phyloP scores from a whole-genome alignment of 2,888 invertebrate genomes.

The Oscheius sp. region DNA sequence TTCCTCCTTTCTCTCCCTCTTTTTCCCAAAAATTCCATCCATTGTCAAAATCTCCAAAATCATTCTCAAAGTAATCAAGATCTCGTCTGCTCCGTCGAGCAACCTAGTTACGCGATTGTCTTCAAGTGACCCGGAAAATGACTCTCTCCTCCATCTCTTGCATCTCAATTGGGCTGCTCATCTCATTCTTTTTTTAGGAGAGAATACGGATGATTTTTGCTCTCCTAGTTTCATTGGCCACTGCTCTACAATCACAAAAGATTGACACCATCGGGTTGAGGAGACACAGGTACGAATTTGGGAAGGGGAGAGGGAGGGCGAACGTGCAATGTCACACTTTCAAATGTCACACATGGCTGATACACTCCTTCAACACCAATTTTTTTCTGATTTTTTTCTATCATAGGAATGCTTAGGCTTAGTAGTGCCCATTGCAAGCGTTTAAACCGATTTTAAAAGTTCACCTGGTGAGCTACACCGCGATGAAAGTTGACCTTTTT shows the following conservation, averaged over 20 bases:
- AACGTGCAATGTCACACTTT: no score
- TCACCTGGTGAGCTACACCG: no score
- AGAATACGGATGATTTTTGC: constrained; percentile 14
- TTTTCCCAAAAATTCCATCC: not conserved
- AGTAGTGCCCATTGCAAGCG: no score
- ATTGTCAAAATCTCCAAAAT: not conserved
- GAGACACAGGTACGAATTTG: not conserved
- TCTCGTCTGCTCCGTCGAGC: not conserved
- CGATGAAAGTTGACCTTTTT: no score
- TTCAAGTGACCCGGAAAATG: constrained; percentile 22
- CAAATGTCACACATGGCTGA: no score
- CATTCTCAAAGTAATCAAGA: not conserved
- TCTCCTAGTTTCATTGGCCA: constrained; percentile 16
- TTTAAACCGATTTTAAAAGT: no score
- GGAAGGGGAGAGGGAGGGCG: no score
- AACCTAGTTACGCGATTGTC: constrained; percentile 33
- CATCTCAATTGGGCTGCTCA: constrained; percentile 5
- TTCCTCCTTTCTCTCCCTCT: not conserved
- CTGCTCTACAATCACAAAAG: constrained; percentile 23
- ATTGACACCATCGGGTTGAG: constrained; percentile 6
- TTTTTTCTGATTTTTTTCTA: no score
- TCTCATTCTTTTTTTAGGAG: constrained; percentile 1
- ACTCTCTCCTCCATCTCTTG: not conserved
- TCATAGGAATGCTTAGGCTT: no score
- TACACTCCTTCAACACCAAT: no score